Base-by-base conservation (phyloP, 2,797 vertebrate genomes). In the Myoxocephalus aenaeus region DNA sequence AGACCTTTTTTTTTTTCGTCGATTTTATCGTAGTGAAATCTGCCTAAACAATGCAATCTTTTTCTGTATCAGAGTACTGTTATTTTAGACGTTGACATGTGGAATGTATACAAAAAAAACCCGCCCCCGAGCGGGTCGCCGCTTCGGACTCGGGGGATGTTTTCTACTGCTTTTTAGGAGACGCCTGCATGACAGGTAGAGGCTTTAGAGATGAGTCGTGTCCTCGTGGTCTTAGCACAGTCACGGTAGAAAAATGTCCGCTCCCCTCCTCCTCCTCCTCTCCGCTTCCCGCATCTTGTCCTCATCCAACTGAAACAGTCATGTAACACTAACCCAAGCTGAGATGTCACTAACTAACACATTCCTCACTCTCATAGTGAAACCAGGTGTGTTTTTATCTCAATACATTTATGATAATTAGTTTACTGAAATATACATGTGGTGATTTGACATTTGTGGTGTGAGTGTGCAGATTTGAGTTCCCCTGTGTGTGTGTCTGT, bases 21-120 rank as follows among this genome's bases (percentile, higher is more conserved):
- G n/a, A 80, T 83, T 54, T 14, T 88, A 81, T 89, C 56, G 85
- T 93, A 90, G 91, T 92, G 82, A 87, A 90, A 85, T 86, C 86
- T 90, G 92, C 93, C 93, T 90, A 89, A 91, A 90, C 92, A 92
- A 91, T 93, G 93, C 93, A 93, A 94, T 91, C 92, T 91, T 83
- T 85, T 66, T 91, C 86, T 92, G 87, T 93, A 93, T 94, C 93
- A 84, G 83, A 94, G 93, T 94, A 93, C 92, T 93, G 92, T 94
- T 92, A 85, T 90, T 89, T 90, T 92, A 90, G 88, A 92, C 73
- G 90, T 92, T 92, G 94, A 94, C 93, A 80, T 93, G 92, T 94
- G 92, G 93, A 94, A 94, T 94, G 92, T 94, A 93, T 75, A 80
- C 82, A 87, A 68, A 0, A 46, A 42, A 0, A 4, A 40, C 32